Evolutionary conservation across 2,113 vertebrate species (phyloP).

Genomic region (Zingel zingel): DNA sequence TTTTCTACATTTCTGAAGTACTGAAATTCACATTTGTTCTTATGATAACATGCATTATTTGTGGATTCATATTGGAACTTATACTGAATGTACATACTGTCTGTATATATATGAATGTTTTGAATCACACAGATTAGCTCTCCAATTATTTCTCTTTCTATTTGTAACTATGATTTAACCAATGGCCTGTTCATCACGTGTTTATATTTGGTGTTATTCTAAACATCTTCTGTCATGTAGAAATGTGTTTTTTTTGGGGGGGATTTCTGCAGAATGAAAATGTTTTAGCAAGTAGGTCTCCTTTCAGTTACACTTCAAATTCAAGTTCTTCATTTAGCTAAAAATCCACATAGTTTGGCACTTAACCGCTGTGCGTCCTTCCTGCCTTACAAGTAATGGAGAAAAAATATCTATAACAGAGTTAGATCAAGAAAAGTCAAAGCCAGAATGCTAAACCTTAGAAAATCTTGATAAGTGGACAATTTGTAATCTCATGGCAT

Average conservation of each 20-base stretch:
- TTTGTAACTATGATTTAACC: not conserved
- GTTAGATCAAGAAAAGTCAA: not conserved
- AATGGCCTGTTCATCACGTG: not conserved
- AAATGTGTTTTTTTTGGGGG: not conserved
- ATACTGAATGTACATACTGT: not conserved
- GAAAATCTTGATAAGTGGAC: not conserved
- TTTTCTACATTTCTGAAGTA: conserved; percentile 9
- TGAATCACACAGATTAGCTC: not conserved
- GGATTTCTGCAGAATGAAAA: not conserved
- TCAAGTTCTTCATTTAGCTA: not conserved
- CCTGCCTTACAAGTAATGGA: not conserved
- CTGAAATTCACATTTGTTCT: conserved; percentile 24
- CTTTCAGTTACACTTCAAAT: not conserved
- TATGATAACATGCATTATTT: not conserved
- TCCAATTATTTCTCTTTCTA: not conserved
- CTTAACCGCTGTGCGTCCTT: not conserved
- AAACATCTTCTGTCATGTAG: not conserved
- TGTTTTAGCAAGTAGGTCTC: conserved; percentile 6
- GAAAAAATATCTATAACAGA: not conserved
- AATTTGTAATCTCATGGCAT: not conserved
- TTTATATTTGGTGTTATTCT: not conserved
- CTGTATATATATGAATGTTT: not conserved
- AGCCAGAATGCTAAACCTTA: not conserved
- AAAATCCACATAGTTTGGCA: not conserved
- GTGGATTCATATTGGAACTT: not conserved